Evolutionary conservation across 2,797 vertebrate genomes (phyloP).

Genomic region (Tapera naevia): DNA sequence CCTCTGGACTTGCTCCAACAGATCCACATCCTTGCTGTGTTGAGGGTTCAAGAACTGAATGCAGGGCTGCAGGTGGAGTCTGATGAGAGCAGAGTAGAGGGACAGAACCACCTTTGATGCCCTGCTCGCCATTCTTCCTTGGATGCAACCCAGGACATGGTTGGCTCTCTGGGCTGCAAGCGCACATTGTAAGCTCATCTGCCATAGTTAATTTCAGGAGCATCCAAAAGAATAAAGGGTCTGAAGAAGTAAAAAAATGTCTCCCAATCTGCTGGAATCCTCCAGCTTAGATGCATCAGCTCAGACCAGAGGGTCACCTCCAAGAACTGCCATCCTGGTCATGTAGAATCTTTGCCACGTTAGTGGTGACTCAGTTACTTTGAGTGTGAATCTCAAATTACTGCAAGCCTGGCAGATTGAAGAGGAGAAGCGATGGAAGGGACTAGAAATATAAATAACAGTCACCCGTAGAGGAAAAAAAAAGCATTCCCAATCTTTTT

Average conservation of each 20-base stretch:
- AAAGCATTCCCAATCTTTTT: background rate
- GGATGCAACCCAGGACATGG: too few species aligned
- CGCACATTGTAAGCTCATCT: too few species aligned
- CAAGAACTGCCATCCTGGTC: background rate
- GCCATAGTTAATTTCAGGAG: background rate
- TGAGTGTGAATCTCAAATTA: constrained; percentile 59
- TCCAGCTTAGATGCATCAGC: background rate
- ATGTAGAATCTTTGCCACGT: background rate
- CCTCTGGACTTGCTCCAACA: too few species aligned
- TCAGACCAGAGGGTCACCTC: constrained; percentile 49
- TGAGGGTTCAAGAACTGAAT: too few species aligned
- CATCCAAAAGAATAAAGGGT: background rate
- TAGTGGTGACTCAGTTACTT: constrained; percentile 45
- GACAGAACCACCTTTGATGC: too few species aligned
- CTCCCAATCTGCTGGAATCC: background rate
- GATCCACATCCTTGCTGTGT: too few species aligned
- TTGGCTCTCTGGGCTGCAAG: too few species aligned
- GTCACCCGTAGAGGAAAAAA: background rate
- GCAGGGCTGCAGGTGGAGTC: too few species aligned
- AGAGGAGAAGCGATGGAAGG: background rate
- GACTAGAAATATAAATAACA: constrained; percentile 23
- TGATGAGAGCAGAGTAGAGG: too few species aligned
- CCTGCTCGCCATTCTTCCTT: too few species aligned
- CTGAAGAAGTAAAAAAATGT: background rate
- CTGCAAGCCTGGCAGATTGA: constrained; percentile 15